Evolutionary conservation across 2,797 vertebrate genomes (phyloP), one percentile per base, ranked within the genome.

Genomic region (Mergus octosetaceus): DNA sequence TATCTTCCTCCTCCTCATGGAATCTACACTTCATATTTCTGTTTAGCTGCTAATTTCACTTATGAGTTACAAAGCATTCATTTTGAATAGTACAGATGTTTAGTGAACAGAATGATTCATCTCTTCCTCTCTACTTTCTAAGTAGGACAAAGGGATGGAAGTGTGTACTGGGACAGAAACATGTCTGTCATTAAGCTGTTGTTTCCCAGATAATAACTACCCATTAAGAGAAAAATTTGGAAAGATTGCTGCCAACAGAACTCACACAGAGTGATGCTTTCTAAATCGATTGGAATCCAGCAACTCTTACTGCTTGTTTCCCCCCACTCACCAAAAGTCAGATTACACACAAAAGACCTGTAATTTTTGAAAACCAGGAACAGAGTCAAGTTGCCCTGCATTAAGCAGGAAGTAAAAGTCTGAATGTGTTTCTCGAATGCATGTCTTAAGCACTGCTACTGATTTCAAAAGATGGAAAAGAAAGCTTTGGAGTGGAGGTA

Each of bases 21-120:
- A 89, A 92, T 90, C 78, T 95, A 75, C 61, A 75, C 62, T 89
- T 89, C 45, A 64, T 82, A 94, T 89, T 82, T 89, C 84, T 80
- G 27, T 95, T 93, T 94, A 89, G 82, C 36, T 95, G 62, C 73
- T 76, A 87, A 94, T 90, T 53, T 56, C 78, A 54, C 78, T 84
- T 88, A 87, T 93, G 83, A 76, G 39, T 93, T 94, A 76, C 86
- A 96, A 97, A 95, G 47, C 38, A 93, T 96, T 96, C 88, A 93
- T 96, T 84, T 94, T 96, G 95, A 97, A 75, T 75, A 91, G 91
- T 96, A 96, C 96, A 97, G 95, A 96, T 87, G 95, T 95, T 91
- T 78, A 61, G 56, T 90, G 87, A 79, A 94, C 76, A 94, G 95
- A 79, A 93, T 88, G 92, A 97, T 93, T 96, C 85, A 92, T 95